Evolutionary conservation across 2,888 invertebrate genomes (phyloP).

Genomic region (Papilio gigon): DNA sequence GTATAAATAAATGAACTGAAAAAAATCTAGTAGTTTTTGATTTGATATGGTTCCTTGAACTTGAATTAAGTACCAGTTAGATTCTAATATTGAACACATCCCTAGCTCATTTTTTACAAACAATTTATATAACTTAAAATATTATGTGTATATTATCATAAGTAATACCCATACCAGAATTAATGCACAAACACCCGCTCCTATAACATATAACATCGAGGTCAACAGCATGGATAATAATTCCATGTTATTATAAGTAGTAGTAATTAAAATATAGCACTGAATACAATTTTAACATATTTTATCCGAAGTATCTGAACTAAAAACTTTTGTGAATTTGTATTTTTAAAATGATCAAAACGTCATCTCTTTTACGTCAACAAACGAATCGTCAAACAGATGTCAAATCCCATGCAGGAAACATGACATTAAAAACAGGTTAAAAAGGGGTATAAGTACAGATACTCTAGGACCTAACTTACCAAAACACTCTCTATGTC

Average conservation of each 20-base stretch:
- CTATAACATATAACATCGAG: conserved; percentile 24
- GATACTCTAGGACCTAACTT: not conserved
- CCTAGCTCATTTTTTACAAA: too few relatives aligned
- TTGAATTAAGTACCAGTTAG: too few relatives aligned
- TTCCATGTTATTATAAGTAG: conserved; percentile 25
- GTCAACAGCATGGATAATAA: conserved; percentile 20
- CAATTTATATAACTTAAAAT: not conserved
- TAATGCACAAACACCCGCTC: conserved; percentile 8
- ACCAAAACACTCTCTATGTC: not conserved
- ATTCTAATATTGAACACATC: too few relatives aligned
- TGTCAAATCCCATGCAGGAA: not conserved
- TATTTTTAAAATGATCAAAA: conserved; percentile 17
- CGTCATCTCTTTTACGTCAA: conserved; percentile 32
- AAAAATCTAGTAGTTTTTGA: not conserved
- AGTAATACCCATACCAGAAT: conserved; percentile 23
- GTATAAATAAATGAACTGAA: not conserved
- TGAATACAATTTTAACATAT: conserved; percentile 25
- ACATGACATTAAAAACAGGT: not conserved
- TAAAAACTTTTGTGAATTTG: not conserved
- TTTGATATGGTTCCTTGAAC: too few relatives aligned
- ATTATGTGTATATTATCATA: not conserved
- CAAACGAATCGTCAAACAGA: not conserved
- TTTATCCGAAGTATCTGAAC: not conserved
- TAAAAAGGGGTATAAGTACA: not conserved
- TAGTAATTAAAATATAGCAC: not conserved